Evolutionary conservation across 2,888 invertebrate species (phyloP), one percentile per base, ranked within the genome.

Genomic region (Cantharis rufa): DNA sequence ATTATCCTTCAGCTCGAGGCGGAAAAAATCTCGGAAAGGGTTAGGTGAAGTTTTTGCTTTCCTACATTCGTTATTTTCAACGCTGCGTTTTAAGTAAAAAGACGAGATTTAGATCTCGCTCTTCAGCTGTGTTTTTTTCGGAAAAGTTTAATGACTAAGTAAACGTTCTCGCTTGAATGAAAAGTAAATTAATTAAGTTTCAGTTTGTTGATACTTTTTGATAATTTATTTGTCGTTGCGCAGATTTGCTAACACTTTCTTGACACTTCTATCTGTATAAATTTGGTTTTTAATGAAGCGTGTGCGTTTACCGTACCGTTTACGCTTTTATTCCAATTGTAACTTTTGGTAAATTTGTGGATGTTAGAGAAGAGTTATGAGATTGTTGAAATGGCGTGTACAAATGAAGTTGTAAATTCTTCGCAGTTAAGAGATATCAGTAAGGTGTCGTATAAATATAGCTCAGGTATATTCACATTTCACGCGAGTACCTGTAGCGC

Each of bases 401-500:
- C 16, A 48, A 69, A 69, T 28, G 66, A 68, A 63, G 69, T 73
- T 69, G 69, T 62, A 63, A 73, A 69, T 62, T 72, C 24, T 71
- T 73, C 27, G 24, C 62, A 74, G 68, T 63, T 72, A 48, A 32
- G 16, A 48, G 61, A 72, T 71, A 71, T 71, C 74, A 69, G 69
- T 64, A 73, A 69, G 69, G 63, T 68, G 62, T 69, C 66, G 48
- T 70, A 64, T 73, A 16, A 70, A 27, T 71, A 68, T 71, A 71
- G 61, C 63, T 74, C 21, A 32, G 68, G 72, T 75, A 70, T 78
- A 69, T 74, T 72, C 71, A 78, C 78, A 70, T 78, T 77, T 75
- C 77, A 72, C 76, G 77, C 76, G 78, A 73, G 78, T 84, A 86
- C 86, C 86, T 86, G 87, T 86, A 82, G 86, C 84, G 84, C 83